Conservation (phyloP, 2,888 invertebrate genomes). For the Nesidiocoris tenuis region DNA sequence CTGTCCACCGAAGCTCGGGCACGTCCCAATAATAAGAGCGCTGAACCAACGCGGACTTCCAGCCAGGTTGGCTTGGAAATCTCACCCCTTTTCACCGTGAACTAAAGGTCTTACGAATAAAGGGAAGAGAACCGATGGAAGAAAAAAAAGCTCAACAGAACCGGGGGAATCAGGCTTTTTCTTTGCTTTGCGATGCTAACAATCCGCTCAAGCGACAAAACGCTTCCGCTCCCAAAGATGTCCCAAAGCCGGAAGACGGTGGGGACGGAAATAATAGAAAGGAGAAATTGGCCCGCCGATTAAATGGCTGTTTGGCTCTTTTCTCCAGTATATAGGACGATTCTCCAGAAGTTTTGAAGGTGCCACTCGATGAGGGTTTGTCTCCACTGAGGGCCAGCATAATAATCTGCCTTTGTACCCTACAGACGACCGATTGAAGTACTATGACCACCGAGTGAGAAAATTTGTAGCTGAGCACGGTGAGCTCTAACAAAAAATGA, state of each 20-base stretch:
- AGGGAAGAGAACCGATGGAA: neutral
- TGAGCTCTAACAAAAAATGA: no score
- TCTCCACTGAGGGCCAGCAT: no score
- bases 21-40: neutral
- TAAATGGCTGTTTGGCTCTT: neutral
- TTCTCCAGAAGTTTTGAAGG: no score
- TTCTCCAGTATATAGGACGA: no score
- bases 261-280: neutral
- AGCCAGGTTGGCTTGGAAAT: neutral
- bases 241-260: neutral
- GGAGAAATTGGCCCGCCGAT: neutral
- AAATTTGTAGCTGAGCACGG: no score
- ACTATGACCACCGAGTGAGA: no score
- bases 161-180: neutral
- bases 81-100: neutral
- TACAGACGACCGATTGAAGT: no score
- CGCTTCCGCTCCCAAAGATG: neutral
- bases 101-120: neutral
- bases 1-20: neutral
- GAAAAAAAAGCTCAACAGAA: neutral
- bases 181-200: neutral
- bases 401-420: no score
- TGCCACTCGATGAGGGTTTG: no score
- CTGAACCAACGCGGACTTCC: neutral
- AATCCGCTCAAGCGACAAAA: neutral